Conservation (phyloP, 2,113 vertebrate genomes). For the Forbesichthys papilliferus region DNA sequence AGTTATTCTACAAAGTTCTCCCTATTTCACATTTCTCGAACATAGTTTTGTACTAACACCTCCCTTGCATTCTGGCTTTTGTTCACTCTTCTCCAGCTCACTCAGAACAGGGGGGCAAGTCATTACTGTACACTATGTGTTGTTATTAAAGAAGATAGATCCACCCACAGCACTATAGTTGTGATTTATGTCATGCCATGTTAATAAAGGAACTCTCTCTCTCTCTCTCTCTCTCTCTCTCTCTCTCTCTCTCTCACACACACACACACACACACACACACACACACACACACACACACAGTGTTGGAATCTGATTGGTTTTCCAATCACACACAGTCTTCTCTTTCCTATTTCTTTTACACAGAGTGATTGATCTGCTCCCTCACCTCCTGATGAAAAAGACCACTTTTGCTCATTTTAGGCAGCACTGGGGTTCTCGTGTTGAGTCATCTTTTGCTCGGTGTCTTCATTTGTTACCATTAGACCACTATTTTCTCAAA, state of each 20-base stretch:
- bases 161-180: slow-evolving; percentile 16
- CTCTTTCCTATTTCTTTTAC: slow-evolving; percentile 4
- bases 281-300: background rate
- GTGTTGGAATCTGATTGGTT: background rate
- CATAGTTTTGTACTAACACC: background rate
- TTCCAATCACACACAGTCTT: background rate
- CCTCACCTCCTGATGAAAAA: slow-evolving; percentile 37
- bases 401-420: slow-evolving; percentile 42
- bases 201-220: background rate
- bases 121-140: slow-evolving; percentile 48
- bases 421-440: slow-evolving; percentile 21
- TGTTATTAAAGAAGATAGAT: slow-evolving; percentile 48
- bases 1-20: background rate
- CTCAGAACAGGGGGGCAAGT: slow-evolving; percentile 37
- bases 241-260: too few relatives aligned
- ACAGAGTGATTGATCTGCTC: slow-evolving; percentile 49
- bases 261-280: background rate
- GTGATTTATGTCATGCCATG: slow-evolving; percentile 6
- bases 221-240: too few relatives aligned
- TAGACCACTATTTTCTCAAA: slow-evolving; percentile 19
- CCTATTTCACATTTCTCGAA: background rate
- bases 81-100: slow-evolving; percentile 6
- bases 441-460: slow-evolving; percentile 27
- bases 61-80: background rate
- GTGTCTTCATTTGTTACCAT: slow-evolving; percentile 26